A percentile compares a stretch with the other conserved stretches of the same genome.
phyloP scores from a whole-genome alignment of 2,797 vertebrate genomes.

The Sebastes nivosus region DNA sequence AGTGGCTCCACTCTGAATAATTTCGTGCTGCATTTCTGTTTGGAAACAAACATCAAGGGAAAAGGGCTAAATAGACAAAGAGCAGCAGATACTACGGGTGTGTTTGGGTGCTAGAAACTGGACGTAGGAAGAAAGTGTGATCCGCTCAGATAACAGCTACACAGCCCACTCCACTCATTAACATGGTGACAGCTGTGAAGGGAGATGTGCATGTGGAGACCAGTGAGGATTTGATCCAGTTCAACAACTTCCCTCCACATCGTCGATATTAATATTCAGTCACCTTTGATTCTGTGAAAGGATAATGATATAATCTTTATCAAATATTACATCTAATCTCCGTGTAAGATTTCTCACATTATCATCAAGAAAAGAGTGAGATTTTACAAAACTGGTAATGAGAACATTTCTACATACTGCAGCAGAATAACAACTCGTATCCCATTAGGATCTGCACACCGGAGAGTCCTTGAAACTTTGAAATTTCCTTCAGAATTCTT shows the following conservation, averaged over 20 bases:
- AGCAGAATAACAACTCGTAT: not conserved
- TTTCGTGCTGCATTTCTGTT: slow-evolving; percentile 26
- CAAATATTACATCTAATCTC: not conserved
- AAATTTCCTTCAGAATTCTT: not conserved
- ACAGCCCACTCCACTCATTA: slow-evolving; percentile 8
- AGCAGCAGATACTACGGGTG: not conserved
- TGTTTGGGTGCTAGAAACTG: not conserved
- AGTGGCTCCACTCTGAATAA: slow-evolving; percentile 24
- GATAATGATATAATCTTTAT: not conserved
- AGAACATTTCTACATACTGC: not conserved
- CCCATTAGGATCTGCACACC: not conserved
- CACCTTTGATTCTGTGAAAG: not conserved
- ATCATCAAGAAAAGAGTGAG: not conserved
- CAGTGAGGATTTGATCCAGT: slow-evolving; percentile 29
- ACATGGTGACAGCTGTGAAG: slow-evolving; percentile 7
- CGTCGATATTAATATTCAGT: not conserved
- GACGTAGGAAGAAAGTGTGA: slow-evolving; percentile 1
- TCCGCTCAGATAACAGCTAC: slow-evolving; percentile 5
- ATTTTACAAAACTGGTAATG: not conserved
- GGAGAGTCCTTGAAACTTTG: not conserved
- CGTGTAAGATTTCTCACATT: not conserved
- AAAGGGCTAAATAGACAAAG: not conserved
- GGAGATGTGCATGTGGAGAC: slow-evolving; percentile 5
- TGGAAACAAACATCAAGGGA: slow-evolving; percentile 25
- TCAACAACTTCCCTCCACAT: slow-evolving; percentile 6